Evolutionary conservation across 2,888 invertebrate genomes (phyloP).

Genomic region (Margaritifera margaritifera): DNA sequence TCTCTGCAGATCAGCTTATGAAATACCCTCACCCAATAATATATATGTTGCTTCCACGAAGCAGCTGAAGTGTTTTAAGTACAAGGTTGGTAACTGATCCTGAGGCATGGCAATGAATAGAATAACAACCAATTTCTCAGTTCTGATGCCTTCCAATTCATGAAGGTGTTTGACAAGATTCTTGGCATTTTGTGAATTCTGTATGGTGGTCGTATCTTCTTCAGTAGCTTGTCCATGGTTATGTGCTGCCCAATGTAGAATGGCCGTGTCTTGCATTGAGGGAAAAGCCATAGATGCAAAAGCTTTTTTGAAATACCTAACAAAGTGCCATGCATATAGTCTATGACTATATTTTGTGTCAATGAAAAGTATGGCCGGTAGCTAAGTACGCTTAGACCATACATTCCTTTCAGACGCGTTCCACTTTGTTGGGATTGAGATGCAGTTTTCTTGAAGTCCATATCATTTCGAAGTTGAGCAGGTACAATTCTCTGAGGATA

Average conservation of each 20-base stretch:
- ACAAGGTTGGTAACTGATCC: slow-evolving; percentile 14
- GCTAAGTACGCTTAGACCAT: slow-evolving; percentile 2
- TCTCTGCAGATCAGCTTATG: slow-evolving; percentile 11
- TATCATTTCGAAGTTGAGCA: slow-evolving; percentile 1
- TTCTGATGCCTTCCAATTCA: slow-evolving; percentile 37
- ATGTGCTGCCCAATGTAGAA: slow-evolving; percentile 5
- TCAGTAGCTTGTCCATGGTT: too few species aligned
- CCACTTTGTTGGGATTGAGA: slow-evolving; percentile 1
- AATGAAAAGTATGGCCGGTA: too few species aligned
- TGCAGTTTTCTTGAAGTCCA: neutral
- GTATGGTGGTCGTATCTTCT: too few species aligned
- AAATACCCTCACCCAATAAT: too few species aligned
- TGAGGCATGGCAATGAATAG: slow-evolving; percentile 27
- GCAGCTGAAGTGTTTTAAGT: too few species aligned
- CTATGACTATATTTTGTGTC: neutral
- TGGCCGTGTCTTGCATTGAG: neutral
- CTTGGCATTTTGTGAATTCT: too few species aligned
- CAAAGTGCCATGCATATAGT: slow-evolving; percentile 7
- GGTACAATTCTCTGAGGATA: slow-evolving; percentile 1
- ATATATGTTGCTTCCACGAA: too few species aligned
- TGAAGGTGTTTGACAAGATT: slow-evolving; percentile 6
- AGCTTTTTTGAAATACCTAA: slow-evolving; percentile 2
- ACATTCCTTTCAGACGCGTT: neutral
- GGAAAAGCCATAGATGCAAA: neutral
- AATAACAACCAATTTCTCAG: slow-evolving; percentile 28